These are phyloP conservation scores for Camelus bactrianus DNA, from an alignment of 2,113 vertebrate genomes.

Conservation along the genomic window DNA sequence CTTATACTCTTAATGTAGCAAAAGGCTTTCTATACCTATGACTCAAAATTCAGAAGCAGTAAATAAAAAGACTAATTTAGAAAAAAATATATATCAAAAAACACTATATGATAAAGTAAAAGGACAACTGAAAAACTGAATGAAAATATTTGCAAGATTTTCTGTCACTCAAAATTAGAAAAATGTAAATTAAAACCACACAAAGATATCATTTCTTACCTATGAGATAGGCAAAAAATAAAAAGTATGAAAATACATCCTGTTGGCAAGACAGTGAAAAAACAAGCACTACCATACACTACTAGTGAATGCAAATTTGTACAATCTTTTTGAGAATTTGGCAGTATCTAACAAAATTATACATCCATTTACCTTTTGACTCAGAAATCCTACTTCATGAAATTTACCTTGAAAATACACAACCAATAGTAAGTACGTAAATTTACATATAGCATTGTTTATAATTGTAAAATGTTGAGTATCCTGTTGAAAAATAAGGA, in stretches of 20 bases:
- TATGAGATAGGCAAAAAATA: not conserved
- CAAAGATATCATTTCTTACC: not conserved
- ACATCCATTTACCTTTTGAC: not conserved
- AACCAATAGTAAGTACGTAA: not conserved
- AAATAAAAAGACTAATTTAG: not conserved
- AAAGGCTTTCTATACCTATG: not conserved
- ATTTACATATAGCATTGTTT: not conserved
- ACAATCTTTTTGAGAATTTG: not conserved
- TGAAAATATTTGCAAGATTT: not conserved
- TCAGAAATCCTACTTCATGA: not conserved
- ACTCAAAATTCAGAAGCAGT: not conserved
- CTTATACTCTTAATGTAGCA: not conserved
- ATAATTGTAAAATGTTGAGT: not conserved
- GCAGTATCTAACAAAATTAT: not conserved
- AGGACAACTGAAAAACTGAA: not conserved
- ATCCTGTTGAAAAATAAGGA: not conserved
- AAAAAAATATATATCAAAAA: not conserved
- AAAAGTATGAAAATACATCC: not conserved
- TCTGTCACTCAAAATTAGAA: not conserved
- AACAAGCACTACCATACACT: not conserved
- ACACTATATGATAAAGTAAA: not conserved
- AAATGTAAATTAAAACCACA: not conserved
- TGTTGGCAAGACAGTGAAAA: not conserved
- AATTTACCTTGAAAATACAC: slow-evolving; percentile 10
- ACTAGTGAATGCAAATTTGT: not conserved